Evolutionary conservation across 2,113 vertebrate species (phyloP), one percentile per base, ranked within the genome.

Genomic region (Shinisaurus crocodilurus): DNA sequence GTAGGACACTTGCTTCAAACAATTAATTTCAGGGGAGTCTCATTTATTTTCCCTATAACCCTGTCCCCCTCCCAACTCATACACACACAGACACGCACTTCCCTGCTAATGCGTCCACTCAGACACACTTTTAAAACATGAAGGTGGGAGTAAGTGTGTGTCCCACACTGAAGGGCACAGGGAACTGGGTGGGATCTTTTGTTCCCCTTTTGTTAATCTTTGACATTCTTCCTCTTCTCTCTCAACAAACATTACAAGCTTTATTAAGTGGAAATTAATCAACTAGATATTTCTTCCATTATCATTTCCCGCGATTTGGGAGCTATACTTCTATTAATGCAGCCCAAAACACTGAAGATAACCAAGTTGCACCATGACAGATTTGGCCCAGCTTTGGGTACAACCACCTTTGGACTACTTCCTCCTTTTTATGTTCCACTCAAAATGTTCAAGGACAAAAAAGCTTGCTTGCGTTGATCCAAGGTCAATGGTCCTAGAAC

Each of bases 11-110:
- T 95, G 95, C 96, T 95, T 95, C 94, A 95, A 96, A 96, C 94
- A 96, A 97, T 97, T 96, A 96, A 97, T 97, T 96, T 96, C 93
- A 93, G 92, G 91, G 94, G 94, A 96, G 80, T 95, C 92, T 96
- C 93, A 96, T 96, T 96, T 96, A 96, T 97, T 97, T 96, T 96
- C 92, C 80, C 67, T 92, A 88, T 95, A 94, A 93, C 94, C 67
- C 86, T 94, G 45, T 90, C 81, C 63, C 70, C 23, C n/a, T 67
- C 32, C 37, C 65, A 57, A 50, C 32, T 77, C 29, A 65, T 48
- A 27, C 79, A 65, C 60, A 86, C 15, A 37, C 29, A 34, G 12
- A 69, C 0, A 4, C 10, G 18, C 45, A 32, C 20, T 87, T 67
- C 15, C 50, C 75, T 83, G 67, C 43, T 89, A 89, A 91, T 92